Evolutionary conservation across 2,888 invertebrate species (phyloP).

Genomic region (Carcina quercana): DNA sequence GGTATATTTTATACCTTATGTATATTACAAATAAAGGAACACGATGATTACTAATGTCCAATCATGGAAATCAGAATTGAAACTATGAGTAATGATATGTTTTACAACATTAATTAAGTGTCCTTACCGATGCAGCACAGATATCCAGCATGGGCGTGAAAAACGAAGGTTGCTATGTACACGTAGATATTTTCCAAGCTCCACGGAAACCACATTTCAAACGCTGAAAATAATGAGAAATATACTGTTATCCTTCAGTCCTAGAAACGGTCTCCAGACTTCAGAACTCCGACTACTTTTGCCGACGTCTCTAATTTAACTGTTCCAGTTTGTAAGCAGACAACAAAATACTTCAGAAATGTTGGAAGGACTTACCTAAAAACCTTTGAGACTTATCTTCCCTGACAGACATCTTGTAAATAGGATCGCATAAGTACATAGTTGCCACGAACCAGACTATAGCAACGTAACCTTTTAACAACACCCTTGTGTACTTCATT

Average conservation of each 20-base stretch:
- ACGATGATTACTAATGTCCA: too few relatives aligned
- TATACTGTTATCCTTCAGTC: slow-evolving; percentile 1
- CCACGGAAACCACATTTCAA: slow-evolving; percentile 67
- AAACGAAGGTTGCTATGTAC: slow-evolving; percentile 44
- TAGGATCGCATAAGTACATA: slow-evolving; percentile 46
- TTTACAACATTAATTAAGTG: too few relatives aligned
- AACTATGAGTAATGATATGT: too few relatives aligned
- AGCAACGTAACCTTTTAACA: slow-evolving; percentile 40
- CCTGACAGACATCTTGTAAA: slow-evolving; percentile 40
- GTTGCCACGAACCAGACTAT: slow-evolving; percentile 42
- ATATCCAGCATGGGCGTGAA: slow-evolving; percentile 51
- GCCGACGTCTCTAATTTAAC: too few relatives aligned
- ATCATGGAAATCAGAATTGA: too few relatives aligned
- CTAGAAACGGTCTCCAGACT: too few relatives aligned
- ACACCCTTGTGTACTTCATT: slow-evolving; percentile 33
- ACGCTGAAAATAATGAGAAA: slow-evolving; percentile 39
- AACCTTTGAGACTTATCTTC: slow-evolving; percentile 42
- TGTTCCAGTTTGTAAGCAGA: too few relatives aligned
- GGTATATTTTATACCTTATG: too few relatives aligned
- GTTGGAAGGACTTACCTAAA: slow-evolving; percentile 42
- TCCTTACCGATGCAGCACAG: slow-evolving; percentile 54
- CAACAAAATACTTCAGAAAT: too few relatives aligned
- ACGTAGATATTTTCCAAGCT: slow-evolving; percentile 42
- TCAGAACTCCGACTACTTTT: too few relatives aligned
- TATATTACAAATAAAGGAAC: too few relatives aligned